Conservation (phyloP, 1,140 invertebrate genomes). For the Eriosoma lanigerum region DNA sequence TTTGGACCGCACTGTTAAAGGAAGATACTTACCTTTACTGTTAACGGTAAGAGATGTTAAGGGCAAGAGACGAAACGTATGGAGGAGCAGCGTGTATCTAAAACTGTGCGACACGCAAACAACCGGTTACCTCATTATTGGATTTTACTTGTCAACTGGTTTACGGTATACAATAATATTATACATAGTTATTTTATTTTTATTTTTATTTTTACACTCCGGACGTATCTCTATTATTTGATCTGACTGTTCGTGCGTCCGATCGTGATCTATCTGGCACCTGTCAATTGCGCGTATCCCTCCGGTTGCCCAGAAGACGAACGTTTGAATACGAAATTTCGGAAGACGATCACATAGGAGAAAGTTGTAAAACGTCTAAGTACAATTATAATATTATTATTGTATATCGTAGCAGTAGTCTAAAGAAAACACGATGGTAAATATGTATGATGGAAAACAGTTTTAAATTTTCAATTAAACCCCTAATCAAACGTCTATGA, state of each 20-base stretch:
- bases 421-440: too few relatives aligned
- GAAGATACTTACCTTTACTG: not conserved
- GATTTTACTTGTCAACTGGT: slow-evolving; percentile 32
- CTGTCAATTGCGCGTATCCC: not conserved
- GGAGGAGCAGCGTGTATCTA: not conserved
- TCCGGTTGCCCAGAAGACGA: not conserved
- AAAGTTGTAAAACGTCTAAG: too few relatives aligned
- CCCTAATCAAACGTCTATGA: too few relatives aligned
- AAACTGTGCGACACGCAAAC: slow-evolving; percentile 9
- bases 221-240: not conserved
- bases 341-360: too few relatives aligned
- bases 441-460: too few relatives aligned
- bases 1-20: slow-evolving; percentile 16
- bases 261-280: not conserved
- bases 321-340: not conserved
- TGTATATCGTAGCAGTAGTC: too few relatives aligned
- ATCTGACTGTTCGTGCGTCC: not conserved
- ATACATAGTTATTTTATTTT: not conserved
- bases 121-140: slow-evolving; percentile 44
- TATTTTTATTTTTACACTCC: slow-evolving; percentile 1
- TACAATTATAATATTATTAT: too few relatives aligned
- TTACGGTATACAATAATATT: not conserved
- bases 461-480: too few relatives aligned
- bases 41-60: slow-evolving; percentile 41
- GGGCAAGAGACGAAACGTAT: slow-evolving; percentile 10